A percentile compares a stretch with the other conserved stretches of the same genome.
These are phyloP conservation scores for Nymphicus hollandicus DNA, from an alignment of 2,113 vertebrate genomes.

Conservation along the genomic window DNA sequence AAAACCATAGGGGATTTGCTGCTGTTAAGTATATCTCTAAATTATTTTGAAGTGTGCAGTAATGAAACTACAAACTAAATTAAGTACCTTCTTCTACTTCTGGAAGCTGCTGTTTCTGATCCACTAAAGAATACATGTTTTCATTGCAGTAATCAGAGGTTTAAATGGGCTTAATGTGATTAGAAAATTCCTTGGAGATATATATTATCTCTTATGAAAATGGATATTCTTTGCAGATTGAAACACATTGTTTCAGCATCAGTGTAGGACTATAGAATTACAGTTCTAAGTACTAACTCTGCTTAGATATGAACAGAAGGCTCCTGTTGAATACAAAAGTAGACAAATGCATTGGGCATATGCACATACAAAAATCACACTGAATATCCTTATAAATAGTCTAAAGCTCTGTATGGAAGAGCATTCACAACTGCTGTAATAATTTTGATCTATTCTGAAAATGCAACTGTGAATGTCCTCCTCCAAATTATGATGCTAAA, in stretches of 20 bases:
- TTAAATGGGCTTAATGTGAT: conserved; percentile 43
- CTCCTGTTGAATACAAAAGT: neutral
- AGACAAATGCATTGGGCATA: neutral
- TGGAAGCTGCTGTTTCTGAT: conserved; percentile 1
- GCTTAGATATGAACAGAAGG: neutral
- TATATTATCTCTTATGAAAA: conserved; percentile 18
- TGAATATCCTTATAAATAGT: neutral
- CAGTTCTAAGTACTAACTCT: neutral
- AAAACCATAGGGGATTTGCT: neutral
- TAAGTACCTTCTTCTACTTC: conserved; percentile 16
- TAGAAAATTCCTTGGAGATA: conserved; percentile 26
- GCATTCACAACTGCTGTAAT: neutral
- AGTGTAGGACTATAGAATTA: neutral
- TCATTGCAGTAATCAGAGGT: neutral
- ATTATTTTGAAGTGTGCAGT: conserved; percentile 36
- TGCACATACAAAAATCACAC: neutral
- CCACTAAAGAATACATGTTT: conserved; percentile 12
- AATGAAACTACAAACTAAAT: conserved; percentile 41
- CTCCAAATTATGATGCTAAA: neutral
- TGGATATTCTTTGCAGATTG: conserved; percentile 35
- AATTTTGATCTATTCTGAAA: neutral
- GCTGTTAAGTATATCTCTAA: neutral
- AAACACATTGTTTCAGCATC: neutral
- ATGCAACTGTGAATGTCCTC: neutral
- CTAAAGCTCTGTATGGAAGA: neutral